Percentiles rank a stretch among this genome's conserved stretches.
phyloP scores from a whole-genome alignment of 2,113 vertebrate genomes.

The Megalops atlanticus region DNA sequence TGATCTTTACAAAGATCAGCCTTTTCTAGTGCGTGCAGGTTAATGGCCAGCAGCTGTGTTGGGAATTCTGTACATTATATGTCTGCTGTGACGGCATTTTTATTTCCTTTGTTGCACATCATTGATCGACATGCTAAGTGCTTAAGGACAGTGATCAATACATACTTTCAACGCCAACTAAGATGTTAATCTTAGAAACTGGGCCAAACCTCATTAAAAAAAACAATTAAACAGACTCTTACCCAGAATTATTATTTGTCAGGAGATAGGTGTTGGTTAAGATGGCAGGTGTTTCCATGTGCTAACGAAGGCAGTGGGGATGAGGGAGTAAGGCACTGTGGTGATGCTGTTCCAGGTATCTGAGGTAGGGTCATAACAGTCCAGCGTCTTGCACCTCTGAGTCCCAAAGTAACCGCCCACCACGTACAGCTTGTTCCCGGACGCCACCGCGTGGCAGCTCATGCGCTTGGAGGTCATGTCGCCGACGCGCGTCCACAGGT shows the following conservation, averaged over 20 bases:
- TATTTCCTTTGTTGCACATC: not conserved
- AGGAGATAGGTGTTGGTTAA: constrained; percentile 48
- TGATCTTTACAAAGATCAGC: constrained; percentile 25
- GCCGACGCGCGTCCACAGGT: constrained; percentile 88
- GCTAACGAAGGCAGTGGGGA: constrained; percentile 94
- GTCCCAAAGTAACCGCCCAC: constrained; percentile 95
- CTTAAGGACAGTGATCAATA: not conserved
- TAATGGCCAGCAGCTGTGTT: not conserved
- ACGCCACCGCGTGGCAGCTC: constrained; percentile 92
- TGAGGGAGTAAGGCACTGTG: constrained; percentile 92
- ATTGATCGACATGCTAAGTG: not conserved
- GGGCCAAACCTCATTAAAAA: not conserved
- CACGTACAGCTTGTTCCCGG: constrained; percentile 92
- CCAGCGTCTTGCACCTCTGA: constrained; percentile 91
- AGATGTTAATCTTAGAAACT: not conserved
- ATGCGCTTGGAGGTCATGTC: constrained; percentile 97
- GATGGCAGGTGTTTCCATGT: constrained; percentile 94
- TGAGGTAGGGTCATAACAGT: constrained; percentile 89
- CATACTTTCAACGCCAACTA: not conserved
- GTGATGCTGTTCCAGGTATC: constrained; percentile 94
- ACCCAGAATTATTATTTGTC: constrained; percentile 17
- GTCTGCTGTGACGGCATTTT: not conserved
- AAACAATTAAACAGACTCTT: constrained; percentile 21
- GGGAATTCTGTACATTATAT: not conserved
- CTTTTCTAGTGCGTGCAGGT: not conserved